Percentiles rank a stretch among this genome's conserved stretches.
phyloP scores from a whole-genome alignment of 2,888 invertebrate species.

The Leptopilina myrica region DNA sequence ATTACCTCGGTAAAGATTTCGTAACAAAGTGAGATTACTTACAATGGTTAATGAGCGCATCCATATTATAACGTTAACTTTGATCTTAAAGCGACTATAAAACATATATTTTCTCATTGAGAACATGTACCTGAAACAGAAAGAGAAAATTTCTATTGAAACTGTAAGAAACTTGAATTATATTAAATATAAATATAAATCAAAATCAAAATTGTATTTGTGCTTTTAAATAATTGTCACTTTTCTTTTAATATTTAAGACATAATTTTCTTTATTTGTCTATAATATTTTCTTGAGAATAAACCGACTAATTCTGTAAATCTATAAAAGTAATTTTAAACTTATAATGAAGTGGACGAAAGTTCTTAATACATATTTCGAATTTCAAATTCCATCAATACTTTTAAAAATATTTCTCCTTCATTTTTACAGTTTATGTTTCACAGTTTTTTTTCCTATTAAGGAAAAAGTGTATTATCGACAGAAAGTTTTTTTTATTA shows the following conservation, averaged over 20 bases:
- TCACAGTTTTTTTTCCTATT: background rate
- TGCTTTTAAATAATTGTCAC: too few species aligned
- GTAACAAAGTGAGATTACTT: conserved; percentile 1
- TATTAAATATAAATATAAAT: background rate
- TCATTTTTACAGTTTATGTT: background rate
- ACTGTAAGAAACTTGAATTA: background rate
- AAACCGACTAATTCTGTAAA: background rate
- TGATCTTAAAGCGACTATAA: background rate
- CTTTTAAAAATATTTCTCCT: background rate
- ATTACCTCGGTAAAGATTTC: background rate
- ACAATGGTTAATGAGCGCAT: background rate
- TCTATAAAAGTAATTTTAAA: conserved; percentile 2
- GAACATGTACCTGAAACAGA: conserved; percentile 18
- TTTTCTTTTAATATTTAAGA: too few species aligned
- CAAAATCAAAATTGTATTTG: too few species aligned
- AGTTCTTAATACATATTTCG: conserved; percentile 1
- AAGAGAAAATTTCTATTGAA: background rate
- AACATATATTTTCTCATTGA: background rate
- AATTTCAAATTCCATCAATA: conserved; percentile 7
- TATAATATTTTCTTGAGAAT: background rate
- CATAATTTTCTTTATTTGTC: too few species aligned
- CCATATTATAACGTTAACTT: conserved; percentile 10
- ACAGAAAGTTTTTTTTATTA: too few species aligned
- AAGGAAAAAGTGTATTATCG: background rate
- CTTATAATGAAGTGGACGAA: background rate